Base-by-base conservation (phyloP, 1,140 invertebrate species). In the Thereuonema tuberculata region DNA sequence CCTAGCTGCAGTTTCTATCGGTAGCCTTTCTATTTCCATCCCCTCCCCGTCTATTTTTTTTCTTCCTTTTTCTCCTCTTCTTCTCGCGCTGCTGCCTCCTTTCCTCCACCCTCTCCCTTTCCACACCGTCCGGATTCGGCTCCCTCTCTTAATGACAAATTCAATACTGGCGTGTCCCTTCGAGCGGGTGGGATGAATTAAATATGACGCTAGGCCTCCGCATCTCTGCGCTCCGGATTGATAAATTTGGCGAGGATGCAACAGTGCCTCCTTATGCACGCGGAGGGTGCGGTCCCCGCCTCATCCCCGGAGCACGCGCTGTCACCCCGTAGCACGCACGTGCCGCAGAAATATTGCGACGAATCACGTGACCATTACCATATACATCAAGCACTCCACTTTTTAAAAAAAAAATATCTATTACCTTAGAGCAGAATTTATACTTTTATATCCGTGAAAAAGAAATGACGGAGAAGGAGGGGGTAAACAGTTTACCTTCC, bases 101-200 rank as follows among this genome's bases (percentile, higher is more conserved):
- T 24, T 21, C 48, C 24, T 21, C 9, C 48, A 50, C 48, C 48
- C 48, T 50, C 24, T 50, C 5, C 48, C 48, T 20, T 21, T 20
- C 48, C 21, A 5, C 48, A 50, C 48, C 24, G 12, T 50, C 24
- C 48, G 3, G 5, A 21, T 21, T 50, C 48, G 48, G 9, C 48
- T 20, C 5, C 24, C 48, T 50, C 24, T 50, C 48, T 50, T 50
- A 50, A 50, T 50, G 48, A 50, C 48, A 50, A 50, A 50, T 50
- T 50, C 48, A 24, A 50, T 50, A 50, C 5, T 50, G 24, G 48
- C 48, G 48, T 50, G 48, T 50, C 48, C 48, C 48, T 21, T 5
- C 3, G 48, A 50, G 24, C 17, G 21, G 24, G 5, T 5, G 48
- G 21, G 24, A 50, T 50, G 48, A 50, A 50, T 50, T 50, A 50